Evolutionary conservation across 2,888 invertebrate species (phyloP), one percentile per base, ranked within the genome.

Genomic region (Masnerella sp.): DNA sequence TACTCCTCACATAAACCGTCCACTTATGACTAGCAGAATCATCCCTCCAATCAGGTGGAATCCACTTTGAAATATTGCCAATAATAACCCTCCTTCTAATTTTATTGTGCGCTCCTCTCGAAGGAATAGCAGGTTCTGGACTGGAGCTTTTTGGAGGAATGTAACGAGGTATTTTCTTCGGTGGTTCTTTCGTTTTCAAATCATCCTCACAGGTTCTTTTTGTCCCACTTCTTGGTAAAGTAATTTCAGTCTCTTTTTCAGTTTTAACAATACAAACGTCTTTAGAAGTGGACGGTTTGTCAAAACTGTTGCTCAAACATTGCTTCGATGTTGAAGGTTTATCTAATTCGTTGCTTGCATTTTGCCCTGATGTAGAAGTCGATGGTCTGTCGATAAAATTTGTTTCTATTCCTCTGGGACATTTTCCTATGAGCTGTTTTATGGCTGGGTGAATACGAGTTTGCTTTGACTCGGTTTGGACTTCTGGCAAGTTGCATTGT

Each of bases 61-160:
- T 92, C 90, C 93, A 96, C 84, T 94, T 95, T 0, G 96, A 96
- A 2, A 96, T 93, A 88, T 96, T 96, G 0, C 95, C 90, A 56
- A 91, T 88, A 17, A 90, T 80, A 18, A 89, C 80, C 59, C 88
- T 80, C 56, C 83, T 82, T 45, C 83, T 83, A 0, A 83, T 74
- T 77, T 87, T 87, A 34, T 85, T 82, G 1, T 82, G 80, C 9
- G 80, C 78, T 7, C 86, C 85, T 40, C 88, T 81, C 0, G 85
- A 83, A 0, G 86, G 85, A n/a, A 74, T 56, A 3, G 74, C 68
- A 2, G 80, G 69, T 22, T 82, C 82, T 2, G 85, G 81, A 9
- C 77, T 18, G 15, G 69, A 77, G 52, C 79, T 82, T 43, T 82
- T 85, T 0, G 88, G 87, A 18, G 88, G 88, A 47, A 87, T 79